phyloP scores from a whole-genome alignment of 2,888 invertebrate species.

The Carpatolechia fugitivella region DNA sequence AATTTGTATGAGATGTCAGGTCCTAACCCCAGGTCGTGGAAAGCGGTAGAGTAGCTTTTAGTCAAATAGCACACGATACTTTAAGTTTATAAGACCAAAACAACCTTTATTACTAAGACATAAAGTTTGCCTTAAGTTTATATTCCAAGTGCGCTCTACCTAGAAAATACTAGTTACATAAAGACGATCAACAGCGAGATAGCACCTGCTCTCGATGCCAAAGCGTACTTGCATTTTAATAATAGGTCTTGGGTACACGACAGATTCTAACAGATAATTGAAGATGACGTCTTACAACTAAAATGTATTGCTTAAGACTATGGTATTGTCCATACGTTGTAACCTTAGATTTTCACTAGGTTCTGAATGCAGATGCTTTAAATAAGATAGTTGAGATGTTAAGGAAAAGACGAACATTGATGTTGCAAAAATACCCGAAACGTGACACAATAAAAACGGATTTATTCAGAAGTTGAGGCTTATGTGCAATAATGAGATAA shows the following conservation, averaged over 20 bases:
- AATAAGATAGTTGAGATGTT: too few species aligned
- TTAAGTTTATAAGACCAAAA: neutral
- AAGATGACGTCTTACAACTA: neutral
- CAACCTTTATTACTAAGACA: neutral
- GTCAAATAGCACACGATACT: too few species aligned
- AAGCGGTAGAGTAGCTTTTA: conserved; percentile 39
- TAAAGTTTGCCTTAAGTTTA: neutral
- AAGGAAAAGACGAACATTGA: too few species aligned
- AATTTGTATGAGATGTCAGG: conserved; percentile 9
- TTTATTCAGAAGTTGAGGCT: neutral
- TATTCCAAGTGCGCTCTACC: conserved; percentile 19
- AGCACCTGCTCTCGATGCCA: conserved; percentile 10
- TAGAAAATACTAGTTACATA: conserved; percentile 42
- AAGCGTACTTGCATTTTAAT: conserved; percentile 3
- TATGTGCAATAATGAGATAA: neutral
- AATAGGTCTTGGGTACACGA: conserved; percentile 3
- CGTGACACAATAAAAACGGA: too few species aligned
- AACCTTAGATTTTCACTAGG: neutral
- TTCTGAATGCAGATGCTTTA: too few species aligned
- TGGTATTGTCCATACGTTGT: neutral
- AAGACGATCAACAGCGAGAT: conserved; percentile 17
- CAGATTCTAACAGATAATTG: neutral
- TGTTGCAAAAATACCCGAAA: too few species aligned
- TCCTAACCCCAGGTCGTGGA: conserved; percentile 45
- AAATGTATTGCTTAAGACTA: neutral